Evolutionary conservation across 2,113 vertebrate genomes (phyloP).

Genomic region (Platichthys flesus): DNA sequence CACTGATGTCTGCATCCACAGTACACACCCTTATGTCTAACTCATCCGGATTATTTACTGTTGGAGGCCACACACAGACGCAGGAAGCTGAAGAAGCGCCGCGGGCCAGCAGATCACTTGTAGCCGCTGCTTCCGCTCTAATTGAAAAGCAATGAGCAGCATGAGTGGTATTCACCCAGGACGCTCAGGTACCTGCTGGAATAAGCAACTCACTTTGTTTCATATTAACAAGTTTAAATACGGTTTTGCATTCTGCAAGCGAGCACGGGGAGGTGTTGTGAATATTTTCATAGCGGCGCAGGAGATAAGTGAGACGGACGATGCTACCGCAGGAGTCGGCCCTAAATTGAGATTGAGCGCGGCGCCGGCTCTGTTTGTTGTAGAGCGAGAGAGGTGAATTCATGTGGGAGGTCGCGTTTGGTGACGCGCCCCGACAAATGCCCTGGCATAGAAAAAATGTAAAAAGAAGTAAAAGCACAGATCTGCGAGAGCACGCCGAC

Average conservation of each 20-base stretch:
- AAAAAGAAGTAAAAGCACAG: background rate
- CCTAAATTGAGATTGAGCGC: slow-evolving; percentile 52
- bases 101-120: slow-evolving; percentile 38
- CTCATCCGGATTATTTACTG: slow-evolving; percentile 60
- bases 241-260: slow-evolving; percentile 29
- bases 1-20: slow-evolving; percentile 32
- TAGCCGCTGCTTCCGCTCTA: slow-evolving; percentile 36
- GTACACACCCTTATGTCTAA: slow-evolving; percentile 47
- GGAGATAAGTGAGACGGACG: slow-evolving; percentile 35
- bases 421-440: background rate
- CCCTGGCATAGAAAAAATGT: slow-evolving; percentile 2
- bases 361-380: slow-evolving; percentile 47
- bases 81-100: slow-evolving; percentile 28
- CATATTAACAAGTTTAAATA: slow-evolving; percentile 46
- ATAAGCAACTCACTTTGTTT: slow-evolving; percentile 46
- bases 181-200: slow-evolving; percentile 31
- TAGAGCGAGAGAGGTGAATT: slow-evolving; percentile 57
- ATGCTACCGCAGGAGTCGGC: slow-evolving; percentile 44
- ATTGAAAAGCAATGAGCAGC: slow-evolving; percentile 57
- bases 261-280: slow-evolving; percentile 17
- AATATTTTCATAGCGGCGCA: slow-evolving; percentile 35
- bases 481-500: background rate
- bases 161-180: slow-evolving; percentile 39
- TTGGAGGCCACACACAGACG: slow-evolving; percentile 2
- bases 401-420: slow-evolving; percentile 51